phyloP scores from a whole-genome alignment of 2,797 vertebrate genomes.

The Cheirogaleus major region DNA sequence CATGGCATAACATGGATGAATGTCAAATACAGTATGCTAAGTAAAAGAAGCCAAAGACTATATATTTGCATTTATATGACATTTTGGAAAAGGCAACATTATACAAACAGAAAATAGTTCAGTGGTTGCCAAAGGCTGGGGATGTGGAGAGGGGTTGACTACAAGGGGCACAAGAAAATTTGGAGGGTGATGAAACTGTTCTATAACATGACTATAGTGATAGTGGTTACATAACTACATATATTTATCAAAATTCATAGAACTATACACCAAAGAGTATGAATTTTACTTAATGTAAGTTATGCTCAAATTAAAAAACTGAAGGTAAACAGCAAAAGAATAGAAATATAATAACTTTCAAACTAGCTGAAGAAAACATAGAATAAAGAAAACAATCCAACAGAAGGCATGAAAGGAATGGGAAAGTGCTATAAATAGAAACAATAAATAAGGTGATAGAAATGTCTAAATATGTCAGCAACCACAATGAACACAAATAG shows the following conservation, averaged over 20 bases:
- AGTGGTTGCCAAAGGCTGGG: not conserved
- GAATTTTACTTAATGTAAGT: not conserved
- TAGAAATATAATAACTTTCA: slow-evolving; percentile 8
- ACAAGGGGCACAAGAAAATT: not conserved
- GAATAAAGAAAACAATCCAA: slow-evolving; percentile 18
- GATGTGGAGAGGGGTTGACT: not conserved
- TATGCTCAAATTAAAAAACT: not conserved
- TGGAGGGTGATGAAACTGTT: not conserved
- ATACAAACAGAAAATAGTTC: not conserved
- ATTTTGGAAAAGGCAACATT: not conserved
- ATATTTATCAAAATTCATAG: not conserved
- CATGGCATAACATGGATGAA: not conserved
- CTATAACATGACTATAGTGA: not conserved
- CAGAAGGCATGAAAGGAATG: not conserved
- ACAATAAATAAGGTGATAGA: not conserved
- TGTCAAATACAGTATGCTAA: not conserved
- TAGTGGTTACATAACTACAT: not conserved
- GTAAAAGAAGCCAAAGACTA: slow-evolving; percentile 7
- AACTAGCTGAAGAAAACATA: not conserved
- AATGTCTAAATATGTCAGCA: not conserved
- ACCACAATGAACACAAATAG: not conserved
- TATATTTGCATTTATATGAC: not conserved
- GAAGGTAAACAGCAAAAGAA: not conserved
- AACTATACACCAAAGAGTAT: not conserved
- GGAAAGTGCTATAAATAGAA: not conserved